Evolutionary conservation across 2,797 vertebrate genomes (phyloP), one percentile per base, ranked within the genome.

Genomic region (Gambelia wislizenii): DNA sequence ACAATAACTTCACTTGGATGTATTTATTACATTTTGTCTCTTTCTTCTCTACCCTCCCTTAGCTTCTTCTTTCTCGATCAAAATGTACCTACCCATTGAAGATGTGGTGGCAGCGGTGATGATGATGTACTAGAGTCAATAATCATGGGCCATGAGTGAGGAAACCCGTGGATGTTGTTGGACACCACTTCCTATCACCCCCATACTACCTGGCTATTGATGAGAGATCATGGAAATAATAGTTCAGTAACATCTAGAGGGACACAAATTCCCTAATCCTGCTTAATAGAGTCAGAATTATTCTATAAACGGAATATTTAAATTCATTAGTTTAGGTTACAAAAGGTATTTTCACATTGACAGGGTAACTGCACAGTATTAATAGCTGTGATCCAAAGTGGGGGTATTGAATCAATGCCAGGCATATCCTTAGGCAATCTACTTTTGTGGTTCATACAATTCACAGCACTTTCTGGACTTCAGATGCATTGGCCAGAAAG

Each of bases 381-480:
- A 94, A 94, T 94, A 94, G 93, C 70, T 90, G 92, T 95, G 91
- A 95, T 87, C 87, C 91, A 90, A 84, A 90, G 39, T 61, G 8
- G 14, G 9, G 25, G 39, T 27, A 27, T 88, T 89, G 87, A 77
- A 74, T 22, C 91, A 89, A 93, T 93, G 91, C 90, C 90, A 90
- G 82, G 56, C 78, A 90, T 91, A 84, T 87, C 87, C 83, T 86
- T 88, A 88, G 78, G n/a, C 36, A 91, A 88, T n/a, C 83, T 89
- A 90, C 83, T 36, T 39, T 89, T 87, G 87, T 79, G 74, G 82
- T 91, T 69, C 12, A 22, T 75, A 76, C 33, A 61, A 20, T 83
- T 47, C 47, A 76, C 27, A 67, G 54, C 44, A 76, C 78, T 83
- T 85, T 87, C 90, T 89, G 89, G 89, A 93, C 90, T 94, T 91